Evolutionary conservation across 2,113 vertebrate species (phyloP).

Genomic region (Strix aluco): DNA sequence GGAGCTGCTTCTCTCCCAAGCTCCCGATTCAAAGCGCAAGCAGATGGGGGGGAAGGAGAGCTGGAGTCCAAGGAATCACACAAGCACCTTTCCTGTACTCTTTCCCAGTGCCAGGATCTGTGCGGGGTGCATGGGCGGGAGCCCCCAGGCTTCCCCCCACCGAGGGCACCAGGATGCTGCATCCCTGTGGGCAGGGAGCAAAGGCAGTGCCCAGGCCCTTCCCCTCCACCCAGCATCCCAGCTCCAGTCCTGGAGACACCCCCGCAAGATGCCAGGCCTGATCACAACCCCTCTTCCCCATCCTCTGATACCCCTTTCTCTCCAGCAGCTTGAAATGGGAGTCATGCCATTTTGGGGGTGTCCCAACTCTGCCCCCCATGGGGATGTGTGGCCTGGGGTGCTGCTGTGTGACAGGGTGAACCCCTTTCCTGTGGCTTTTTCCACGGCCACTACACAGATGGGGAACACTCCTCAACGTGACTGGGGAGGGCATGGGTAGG

Average conservation of each 20-base stretch:
- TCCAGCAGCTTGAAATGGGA: not conserved
- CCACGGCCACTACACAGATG: fast-evolving
- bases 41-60: not conserved
- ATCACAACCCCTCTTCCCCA: not conserved
- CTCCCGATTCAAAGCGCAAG: not conserved
- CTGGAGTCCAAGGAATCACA: not conserved
- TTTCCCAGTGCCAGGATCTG: not conserved
- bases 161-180: not conserved
- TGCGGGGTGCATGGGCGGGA: not conserved
- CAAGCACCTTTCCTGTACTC: not conserved
- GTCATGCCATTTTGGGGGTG: not conserved
- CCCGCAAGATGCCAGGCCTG: not conserved
- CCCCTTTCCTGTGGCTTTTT: not conserved
- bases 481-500: not conserved
- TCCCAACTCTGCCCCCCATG: fast-evolving
- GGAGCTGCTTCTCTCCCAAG: not conserved
- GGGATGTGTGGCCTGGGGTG: not conserved
- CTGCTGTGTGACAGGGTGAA: not conserved
- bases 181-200: not conserved
- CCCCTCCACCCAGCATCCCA: not conserved
- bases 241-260: not conserved
- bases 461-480: not conserved
- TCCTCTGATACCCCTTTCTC: not conserved
- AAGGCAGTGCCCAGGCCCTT: not conserved
- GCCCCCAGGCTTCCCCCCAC: not conserved